phyloP scores from a whole-genome alignment of 2,113 vertebrate genomes.

The Menidia beryllina region DNA sequence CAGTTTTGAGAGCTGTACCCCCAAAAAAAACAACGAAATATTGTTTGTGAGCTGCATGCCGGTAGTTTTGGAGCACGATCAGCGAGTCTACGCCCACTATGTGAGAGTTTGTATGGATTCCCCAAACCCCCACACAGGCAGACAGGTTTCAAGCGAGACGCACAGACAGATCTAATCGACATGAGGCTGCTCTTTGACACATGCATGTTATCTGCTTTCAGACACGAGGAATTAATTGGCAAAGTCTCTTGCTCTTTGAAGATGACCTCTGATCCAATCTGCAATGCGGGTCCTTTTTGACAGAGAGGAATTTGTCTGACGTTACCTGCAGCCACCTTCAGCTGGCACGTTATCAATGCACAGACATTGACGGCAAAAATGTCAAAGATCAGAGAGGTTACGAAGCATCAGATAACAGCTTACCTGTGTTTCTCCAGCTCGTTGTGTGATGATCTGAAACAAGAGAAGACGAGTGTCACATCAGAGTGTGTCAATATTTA shows the following conservation, averaged over 20 bases:
- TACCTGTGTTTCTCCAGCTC: conserved; percentile 99
- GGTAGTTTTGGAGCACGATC: conserved; percentile 7
- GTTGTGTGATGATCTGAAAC: conserved; percentile 95
- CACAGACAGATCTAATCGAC: conserved; percentile 51
- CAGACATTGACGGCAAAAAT: conserved; percentile 1
- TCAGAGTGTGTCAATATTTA: neutral
- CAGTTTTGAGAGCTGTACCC: conserved; percentile 6
- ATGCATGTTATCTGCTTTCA: conserved; percentile 43
- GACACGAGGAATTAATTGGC: conserved; percentile 45
- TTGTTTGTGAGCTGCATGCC: conserved; percentile 12
- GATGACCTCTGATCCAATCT: conserved; percentile 25
- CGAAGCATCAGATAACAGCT: conserved; percentile 57
- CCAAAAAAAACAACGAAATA: neutral
- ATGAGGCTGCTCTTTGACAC: conserved; percentile 44
- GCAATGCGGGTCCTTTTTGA: conserved; percentile 9
- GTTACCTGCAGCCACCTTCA: conserved; percentile 23
- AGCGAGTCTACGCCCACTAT: conserved; percentile 13
- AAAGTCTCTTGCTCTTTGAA: conserved; percentile 45
- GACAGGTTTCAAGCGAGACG: conserved; percentile 46
- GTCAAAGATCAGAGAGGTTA: neutral
- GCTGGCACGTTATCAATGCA: conserved; percentile 9
- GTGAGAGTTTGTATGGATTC: conserved; percentile 12
- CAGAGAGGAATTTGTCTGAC: conserved; percentile 15
- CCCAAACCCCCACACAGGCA: conserved; percentile 55
- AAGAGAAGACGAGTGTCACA: conserved; percentile 42